Conservation (phyloP, 30 jellyfish, hydroid and myxozoan species). For the Sanderia malayensis region DNA sequence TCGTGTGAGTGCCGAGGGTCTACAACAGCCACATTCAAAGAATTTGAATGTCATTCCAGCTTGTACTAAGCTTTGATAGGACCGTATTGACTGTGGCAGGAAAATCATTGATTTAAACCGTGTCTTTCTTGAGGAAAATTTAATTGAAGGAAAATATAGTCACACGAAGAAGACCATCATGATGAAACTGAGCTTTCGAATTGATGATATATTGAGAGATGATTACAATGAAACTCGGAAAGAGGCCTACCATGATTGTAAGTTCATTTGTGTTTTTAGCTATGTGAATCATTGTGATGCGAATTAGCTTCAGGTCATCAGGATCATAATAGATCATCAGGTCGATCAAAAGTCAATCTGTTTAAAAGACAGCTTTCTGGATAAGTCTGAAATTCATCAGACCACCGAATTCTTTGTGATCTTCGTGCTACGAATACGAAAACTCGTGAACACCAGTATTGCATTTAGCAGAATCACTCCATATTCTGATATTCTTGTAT, state of each 20-base stretch:
- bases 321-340: neutral
- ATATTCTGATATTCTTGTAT: too few species aligned
- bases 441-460: too few species aligned
- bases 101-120: neutral
- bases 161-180: neutral
- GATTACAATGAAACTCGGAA: neutral
- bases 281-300: neutral
- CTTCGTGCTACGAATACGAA: too few species aligned
- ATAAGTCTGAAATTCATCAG: neutral
- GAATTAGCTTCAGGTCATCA: neutral
- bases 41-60: neutral
- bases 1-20: too few species aligned
- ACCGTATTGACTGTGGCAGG: neutral
- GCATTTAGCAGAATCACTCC: too few species aligned
- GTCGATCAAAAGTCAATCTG: neutral
- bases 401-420: too few species aligned
- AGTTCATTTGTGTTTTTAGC: neutral
- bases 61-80: neutral
- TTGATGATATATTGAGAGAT: conserved; percentile 47
- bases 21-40: too few species aligned
- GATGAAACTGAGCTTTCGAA: conserved; percentile 51
- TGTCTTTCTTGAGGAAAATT: too few species aligned
- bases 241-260: neutral
- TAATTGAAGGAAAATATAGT: neutral
- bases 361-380: neutral